A percentile compares a stretch with the other conserved stretches of the same genome.
phyloP scores from a whole-genome alignment of 2,797 vertebrate genomes.

The Chelon labrosus region DNA sequence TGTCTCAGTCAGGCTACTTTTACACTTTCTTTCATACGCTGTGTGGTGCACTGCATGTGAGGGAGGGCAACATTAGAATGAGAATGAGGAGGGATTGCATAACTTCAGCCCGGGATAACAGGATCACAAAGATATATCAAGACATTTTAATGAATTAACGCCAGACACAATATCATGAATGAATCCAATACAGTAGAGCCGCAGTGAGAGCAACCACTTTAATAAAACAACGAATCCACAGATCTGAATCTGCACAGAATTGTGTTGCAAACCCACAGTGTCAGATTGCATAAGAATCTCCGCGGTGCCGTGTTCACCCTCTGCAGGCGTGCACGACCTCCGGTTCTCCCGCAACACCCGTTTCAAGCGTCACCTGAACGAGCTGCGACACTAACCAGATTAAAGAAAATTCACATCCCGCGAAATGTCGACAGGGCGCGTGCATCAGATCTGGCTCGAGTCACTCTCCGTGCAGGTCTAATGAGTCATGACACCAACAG shows the following conservation, averaged over 20 bases:
- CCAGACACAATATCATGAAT: background rate
- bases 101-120: slow-evolving; percentile 20
- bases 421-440: slow-evolving; percentile 37
- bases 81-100: slow-evolving; percentile 29
- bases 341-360: background rate
- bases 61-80: background rate
- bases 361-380: slow-evolving; percentile 41
- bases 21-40: background rate
- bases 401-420: slow-evolving; percentile 16
- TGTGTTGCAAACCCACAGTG: background rate
- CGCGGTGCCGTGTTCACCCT: slow-evolving; percentile 15
- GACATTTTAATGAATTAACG: background rate
- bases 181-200: background rate
- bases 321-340: no score
- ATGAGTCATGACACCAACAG: slow-evolving; percentile 75
- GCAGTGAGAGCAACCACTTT: slow-evolving; percentile 4
- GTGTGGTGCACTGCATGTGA: background rate
- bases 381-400: slow-evolving; percentile 53
- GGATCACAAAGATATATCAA: no score
- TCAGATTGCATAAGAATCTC: slow-evolving; percentile 4
- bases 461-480: slow-evolving; percentile 52
- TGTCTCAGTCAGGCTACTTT: slow-evolving; percentile 1
- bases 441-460: slow-evolving; percentile 34
- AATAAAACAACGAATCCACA: no score
- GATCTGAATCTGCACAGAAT: background rate